Percentiles rank a stretch among this genome's conserved stretches.
Conservation (phyloP, 2,888 invertebrate genomes). For the Microdon myrmicae region DNA sequence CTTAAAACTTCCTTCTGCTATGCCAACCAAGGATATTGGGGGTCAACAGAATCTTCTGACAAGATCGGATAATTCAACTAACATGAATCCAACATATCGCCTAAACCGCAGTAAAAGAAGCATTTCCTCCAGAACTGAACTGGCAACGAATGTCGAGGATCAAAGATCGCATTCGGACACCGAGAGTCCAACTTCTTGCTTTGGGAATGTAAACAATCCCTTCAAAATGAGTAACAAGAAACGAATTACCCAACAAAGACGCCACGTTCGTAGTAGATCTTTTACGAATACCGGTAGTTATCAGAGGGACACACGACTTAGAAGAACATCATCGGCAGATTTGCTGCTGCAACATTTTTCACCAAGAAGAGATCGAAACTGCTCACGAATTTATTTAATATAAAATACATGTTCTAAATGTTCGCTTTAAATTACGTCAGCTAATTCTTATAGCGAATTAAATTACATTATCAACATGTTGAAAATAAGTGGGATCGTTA, state of each 20-base stretch:
- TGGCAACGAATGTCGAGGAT: constrained; percentile 1
- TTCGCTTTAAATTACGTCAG: no score
- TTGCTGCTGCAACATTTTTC: constrained; percentile 56
- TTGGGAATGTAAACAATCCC: constrained; percentile 58
- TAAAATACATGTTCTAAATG: constrained; percentile 19
- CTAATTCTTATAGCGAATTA: no score
- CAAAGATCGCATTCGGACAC: constrained; percentile 12
- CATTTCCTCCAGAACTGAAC: constrained; percentile 21
- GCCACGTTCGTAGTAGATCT: constrained; percentile 63
- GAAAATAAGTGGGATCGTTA: no score
- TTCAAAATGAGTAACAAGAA: constrained; percentile 52
- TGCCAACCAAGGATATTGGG: constrained; percentile 15
- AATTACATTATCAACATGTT: no score
- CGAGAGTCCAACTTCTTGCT: constrained; percentile 60
- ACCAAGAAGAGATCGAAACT: constrained; percentile 26
- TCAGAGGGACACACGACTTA: constrained; percentile 47
- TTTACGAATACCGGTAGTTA: constrained; percentile 57
- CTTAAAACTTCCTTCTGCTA: neutral
- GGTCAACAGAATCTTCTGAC: neutral
- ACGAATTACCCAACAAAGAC: constrained; percentile 33
- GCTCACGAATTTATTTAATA: constrained; percentile 38
- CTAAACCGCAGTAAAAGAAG: constrained; percentile 26
- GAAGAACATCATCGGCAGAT: constrained; percentile 64
- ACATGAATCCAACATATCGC: constrained; percentile 14
- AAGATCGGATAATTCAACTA: constrained; percentile 9